Evolutionary conservation across 2,888 invertebrate genomes (phyloP), one percentile per base, ranked within the genome.

Genomic region (Oegoconia quadripuncta): DNA sequence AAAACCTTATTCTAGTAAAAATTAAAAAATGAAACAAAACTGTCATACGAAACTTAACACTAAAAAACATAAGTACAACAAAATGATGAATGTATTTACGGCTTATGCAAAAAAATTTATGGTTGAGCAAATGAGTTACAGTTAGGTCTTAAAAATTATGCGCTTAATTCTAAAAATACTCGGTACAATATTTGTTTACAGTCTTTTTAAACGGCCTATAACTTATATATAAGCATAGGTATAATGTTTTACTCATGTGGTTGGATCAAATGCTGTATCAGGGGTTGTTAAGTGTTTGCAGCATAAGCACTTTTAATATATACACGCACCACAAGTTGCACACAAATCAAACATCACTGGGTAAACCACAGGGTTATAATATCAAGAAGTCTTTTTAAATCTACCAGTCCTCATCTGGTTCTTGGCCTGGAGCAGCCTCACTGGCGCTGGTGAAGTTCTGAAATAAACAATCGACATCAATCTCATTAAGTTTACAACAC

Each of bases 341-440:
- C 59, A 42, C 51, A 20, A 50, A 53, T 51, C 52, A 63, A 55
- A 57, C 50, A 43, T 47, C 44, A 41, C 44, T 38, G 42, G 44
- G n/a, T n/a, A n/a, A n/a, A n/a, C 53, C 46, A 55, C 48, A 50
- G 51, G 47, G 12, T 27, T 4, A 39, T 46, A 40, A 51, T 59
- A 53, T 67, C 55, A 67, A 64, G 55, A 55, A 53, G 64, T 64
- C 57, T 46, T 40, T n/a, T 44, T 47, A 52, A 22, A 28, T 59
- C 59, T 88, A 90, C 90, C 90, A 91, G 16, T 80, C 81, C 48
- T 90, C 90, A 5, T 89, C 89, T 0, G 84, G 87, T 50, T 90
- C 89, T 25, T 76, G 68, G 9, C 79, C 80, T 39, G 68, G 72
- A 3, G 64, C 67, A 1, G 62, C 48, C 6, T 75, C 43, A 17